Evolutionary conservation across 2,888 invertebrate species (phyloP), one percentile per base, ranked within the genome.

Genomic region (Anthophora plumipes): DNA sequence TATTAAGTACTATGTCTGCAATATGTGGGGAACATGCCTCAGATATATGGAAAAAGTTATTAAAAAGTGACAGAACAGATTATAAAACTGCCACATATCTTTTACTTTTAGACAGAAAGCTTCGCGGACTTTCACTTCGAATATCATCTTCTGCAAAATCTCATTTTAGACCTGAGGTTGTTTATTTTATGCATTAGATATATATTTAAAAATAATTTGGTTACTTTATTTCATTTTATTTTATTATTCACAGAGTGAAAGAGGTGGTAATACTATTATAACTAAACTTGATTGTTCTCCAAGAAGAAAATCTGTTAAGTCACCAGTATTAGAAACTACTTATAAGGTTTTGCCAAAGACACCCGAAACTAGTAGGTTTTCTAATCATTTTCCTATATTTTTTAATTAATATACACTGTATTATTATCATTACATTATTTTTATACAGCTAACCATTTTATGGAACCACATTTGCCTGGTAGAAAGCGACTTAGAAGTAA

Each of bases 61-160:
- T 84, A 12, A 89, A 88, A 76, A 92, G 92, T 48, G 88, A 89
- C 55, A 84, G 92, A 73, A 90, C 91, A 90, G 96, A 97, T 93
- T 96, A 96, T 91, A 94, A 95, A 89, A 96, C 96, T 0, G 96
- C 97, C 4, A 96, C 97, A 0, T 97, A 97, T 93, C 94, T 96
- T 82, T 92, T 97, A 52, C 92, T 97, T 63, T 89, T 96, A 41
- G 94, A 94, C 70, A 94, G 95, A 88, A 96, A 96, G 91, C 93
- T 94, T 82, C 94, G 94, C 72, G 95, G 95, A 3, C 93, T 94
- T 74, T 94, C 95, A 39, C 92, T 95, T 59, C 94, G 94, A 85
- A 87, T 92, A 85, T 86, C 90, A 31, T 83, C 90, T 14, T 90
- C 92, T n/a, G 88, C 92, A 5, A 93, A 90, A 81, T 77, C 89